phyloP scores from a whole-genome alignment of 2,888 invertebrate species.

The Leptinotarsa tumamoca region DNA sequence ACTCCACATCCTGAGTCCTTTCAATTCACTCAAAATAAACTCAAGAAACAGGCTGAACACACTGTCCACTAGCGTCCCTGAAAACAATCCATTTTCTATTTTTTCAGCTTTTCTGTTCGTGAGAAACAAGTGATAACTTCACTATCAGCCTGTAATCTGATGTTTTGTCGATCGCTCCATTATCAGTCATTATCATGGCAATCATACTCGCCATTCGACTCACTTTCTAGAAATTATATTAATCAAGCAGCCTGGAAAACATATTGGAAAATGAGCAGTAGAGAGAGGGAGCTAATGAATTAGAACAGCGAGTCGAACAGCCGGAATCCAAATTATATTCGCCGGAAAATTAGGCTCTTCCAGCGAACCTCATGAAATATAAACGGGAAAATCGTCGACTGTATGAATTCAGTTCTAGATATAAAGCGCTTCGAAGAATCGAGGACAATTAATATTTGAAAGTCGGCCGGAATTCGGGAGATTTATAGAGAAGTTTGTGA shows the following conservation, averaged over 20 bases:
- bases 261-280: not conserved
- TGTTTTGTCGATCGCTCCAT: not conserved
- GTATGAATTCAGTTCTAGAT: constrained; percentile 18
- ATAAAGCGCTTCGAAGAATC: constrained; percentile 30
- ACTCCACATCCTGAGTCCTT: too few relatives aligned
- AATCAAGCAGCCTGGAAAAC: constrained; percentile 12
- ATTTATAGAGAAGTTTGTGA: constrained; percentile 25
- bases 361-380: constrained; percentile 31
- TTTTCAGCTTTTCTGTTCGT: not conserved
- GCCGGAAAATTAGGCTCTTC: constrained; percentile 32
- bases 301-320: constrained; percentile 23
- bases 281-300: constrained; percentile 28
- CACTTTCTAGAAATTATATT: constrained; percentile 6
- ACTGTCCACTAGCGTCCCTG: too few relatives aligned
- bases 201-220: not conserved
- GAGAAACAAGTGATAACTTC: not conserved
- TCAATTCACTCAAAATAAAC: too few relatives aligned
- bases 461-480: constrained; percentile 14
- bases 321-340: constrained; percentile 32
- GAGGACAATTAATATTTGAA: constrained; percentile 28
- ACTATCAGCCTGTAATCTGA: not conserved
- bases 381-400: constrained; percentile 15
- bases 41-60: too few relatives aligned
- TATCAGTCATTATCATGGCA: not conserved
- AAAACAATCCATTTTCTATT: too few relatives aligned